These are phyloP conservation scores for Odontophorus gujanensis DNA, from an alignment of 2,113 vertebrate genomes.

Conservation along the genomic window DNA sequence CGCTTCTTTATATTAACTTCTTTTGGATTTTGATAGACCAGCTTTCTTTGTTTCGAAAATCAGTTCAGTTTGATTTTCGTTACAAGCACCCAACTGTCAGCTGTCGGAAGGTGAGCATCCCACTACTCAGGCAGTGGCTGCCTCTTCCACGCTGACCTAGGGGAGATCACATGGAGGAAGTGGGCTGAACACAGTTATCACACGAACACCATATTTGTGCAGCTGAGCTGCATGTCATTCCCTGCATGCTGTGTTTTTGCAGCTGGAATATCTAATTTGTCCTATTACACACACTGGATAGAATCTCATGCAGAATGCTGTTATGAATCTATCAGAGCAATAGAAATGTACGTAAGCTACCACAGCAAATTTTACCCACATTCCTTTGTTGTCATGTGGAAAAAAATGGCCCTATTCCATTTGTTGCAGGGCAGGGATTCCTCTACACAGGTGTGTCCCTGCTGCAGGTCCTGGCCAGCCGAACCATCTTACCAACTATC, in stretches of 20 bases:
- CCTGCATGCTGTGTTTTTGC: constrained; percentile 45
- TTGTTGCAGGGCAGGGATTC: background rate
- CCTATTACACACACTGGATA: background rate
- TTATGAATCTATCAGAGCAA: background rate
- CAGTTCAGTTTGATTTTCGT: background rate
- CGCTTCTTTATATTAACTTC: background rate
- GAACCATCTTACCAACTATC: background rate
- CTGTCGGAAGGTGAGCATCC: background rate
- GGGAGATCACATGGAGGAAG: background rate
- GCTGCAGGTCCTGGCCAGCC: fast-evolving
- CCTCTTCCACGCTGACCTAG: background rate
- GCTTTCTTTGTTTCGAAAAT: background rate
- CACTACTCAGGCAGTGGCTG: background rate
- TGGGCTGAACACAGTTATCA: background rate
- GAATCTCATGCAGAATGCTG: background rate
- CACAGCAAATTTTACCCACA: background rate
- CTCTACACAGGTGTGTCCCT: fast-evolving
- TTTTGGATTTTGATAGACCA: background rate
- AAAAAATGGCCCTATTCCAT: background rate
- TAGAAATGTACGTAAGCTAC: fast-evolving
- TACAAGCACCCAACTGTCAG: background rate
- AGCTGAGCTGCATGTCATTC: constrained; percentile 43
- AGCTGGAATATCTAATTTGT: constrained; percentile 54
- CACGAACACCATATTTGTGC: constrained; percentile 33
- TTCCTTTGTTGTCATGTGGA: fast-evolving